These are phyloP conservation scores for Karalla daura DNA, from an alignment of 2,797 vertebrate genomes.

Conservation along the genomic window DNA sequence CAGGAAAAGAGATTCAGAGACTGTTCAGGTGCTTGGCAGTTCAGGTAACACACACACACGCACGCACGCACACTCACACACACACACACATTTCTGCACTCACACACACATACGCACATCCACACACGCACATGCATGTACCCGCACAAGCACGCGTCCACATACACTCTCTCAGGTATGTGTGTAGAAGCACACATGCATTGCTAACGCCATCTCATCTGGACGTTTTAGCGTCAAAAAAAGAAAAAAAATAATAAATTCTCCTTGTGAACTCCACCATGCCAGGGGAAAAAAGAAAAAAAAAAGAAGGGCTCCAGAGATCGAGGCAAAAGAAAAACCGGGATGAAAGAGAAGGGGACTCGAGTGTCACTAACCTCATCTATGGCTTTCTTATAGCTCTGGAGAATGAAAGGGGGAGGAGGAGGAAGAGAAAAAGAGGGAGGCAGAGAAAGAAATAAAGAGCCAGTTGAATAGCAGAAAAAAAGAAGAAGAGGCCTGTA, in stretches of 20 bases:
- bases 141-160: conserved; percentile 21
- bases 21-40: conserved; percentile 55
- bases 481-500: conserved; percentile 61
- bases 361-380: conserved; percentile 93
- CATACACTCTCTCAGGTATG: conserved; percentile 43
- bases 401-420: conserved; percentile 85
- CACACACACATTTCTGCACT: background rate
- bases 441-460: conserved; percentile 73
- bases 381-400: conserved; percentile 99
- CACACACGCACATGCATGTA: too few species aligned
- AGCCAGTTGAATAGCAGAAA: conserved; percentile 63
- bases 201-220: conserved; percentile 2
- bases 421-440: conserved; percentile 77
- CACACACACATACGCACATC: conserved; percentile 5
- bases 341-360: conserved; percentile 53
- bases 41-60: conserved; percentile 1
- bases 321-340: conserved; percentile 37
- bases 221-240: conserved; percentile 14
- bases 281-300: conserved; percentile 47
- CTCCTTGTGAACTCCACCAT: conserved; percentile 61
- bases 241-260: conserved; percentile 9
- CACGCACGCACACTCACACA: conserved; percentile 5
- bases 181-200: conserved; percentile 68
- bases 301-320: conserved; percentile 35
- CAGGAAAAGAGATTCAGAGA: conserved; percentile 72